Conservation (phyloP, 2,888 invertebrate genomes). For the Zaprionus obscuricornis region DNA sequence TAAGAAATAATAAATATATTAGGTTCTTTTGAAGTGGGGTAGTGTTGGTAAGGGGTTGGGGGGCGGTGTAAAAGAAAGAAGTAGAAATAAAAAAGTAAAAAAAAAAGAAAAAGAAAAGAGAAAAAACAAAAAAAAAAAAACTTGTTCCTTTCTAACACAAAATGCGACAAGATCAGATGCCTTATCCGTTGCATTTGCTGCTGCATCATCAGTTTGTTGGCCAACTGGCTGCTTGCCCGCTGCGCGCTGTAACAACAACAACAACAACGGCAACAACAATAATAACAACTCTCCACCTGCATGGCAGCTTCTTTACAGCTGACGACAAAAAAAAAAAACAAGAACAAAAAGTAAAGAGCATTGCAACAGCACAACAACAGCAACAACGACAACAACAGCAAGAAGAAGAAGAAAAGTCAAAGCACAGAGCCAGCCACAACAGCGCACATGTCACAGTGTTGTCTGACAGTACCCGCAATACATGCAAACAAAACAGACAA, state of each 20-base stretch:
- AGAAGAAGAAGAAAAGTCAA: too few relatives aligned
- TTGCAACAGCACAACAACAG: constrained; percentile 28
- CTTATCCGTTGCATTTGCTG: constrained; percentile 45
- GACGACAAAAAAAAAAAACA: constrained; percentile 30
- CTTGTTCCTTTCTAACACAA: constrained; percentile 58
- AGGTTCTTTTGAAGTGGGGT: too few relatives aligned
- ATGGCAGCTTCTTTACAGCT: constrained; percentile 37
- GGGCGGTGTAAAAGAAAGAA: constrained; percentile 33
- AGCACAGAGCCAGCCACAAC: too few relatives aligned
- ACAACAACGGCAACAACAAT: constrained; percentile 1
- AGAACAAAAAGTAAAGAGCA: constrained; percentile 8
- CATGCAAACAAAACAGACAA: constrained; percentile 29
- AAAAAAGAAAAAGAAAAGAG: constrained; percentile 1
- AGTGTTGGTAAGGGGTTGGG: constrained; percentile 14
- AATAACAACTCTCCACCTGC: constrained; percentile 39
- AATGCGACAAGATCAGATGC: constrained; percentile 55
- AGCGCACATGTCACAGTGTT: constrained; percentile 36
- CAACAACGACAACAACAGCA: constrained; percentile 1
- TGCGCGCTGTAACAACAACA: too few relatives aligned
- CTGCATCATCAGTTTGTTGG: constrained; percentile 46
- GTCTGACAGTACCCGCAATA: constrained; percentile 34
- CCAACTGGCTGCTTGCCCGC: constrained; percentile 26
- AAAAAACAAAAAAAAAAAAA: constrained; percentile 33
- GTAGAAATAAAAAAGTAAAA: constrained; percentile 26
- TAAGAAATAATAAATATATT: too few relatives aligned